Conservation (phyloP, 2,888 invertebrate species). For the Dorcus hopei region DNA sequence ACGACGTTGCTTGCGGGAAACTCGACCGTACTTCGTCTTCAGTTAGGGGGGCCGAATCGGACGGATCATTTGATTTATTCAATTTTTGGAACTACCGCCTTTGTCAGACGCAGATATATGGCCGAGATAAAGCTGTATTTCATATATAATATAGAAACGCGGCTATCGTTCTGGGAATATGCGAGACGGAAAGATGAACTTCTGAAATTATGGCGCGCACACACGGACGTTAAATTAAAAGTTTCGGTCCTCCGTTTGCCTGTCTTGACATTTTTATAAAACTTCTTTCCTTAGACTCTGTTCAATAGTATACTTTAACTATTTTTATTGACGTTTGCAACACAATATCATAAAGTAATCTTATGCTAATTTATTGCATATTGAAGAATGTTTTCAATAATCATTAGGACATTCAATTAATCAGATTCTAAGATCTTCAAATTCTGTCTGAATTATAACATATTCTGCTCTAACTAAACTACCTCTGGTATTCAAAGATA, state of each 20-base stretch:
- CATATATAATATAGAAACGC: conserved; percentile 16
- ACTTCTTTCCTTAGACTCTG: neutral
- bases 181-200: conserved; percentile 25
- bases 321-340: no score
- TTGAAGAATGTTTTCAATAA: no score
- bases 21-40: neutral
- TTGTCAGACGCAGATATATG: conserved; percentile 40
- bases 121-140: conserved; percentile 39
- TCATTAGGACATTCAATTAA: no score
- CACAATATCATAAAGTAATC: no score
- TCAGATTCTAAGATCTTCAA: no score
- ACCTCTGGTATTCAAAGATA: no score
- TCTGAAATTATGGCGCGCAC: conserved; percentile 27
- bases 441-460: no score
- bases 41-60: neutral
- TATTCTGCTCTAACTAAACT: no score
- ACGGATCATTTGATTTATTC: conserved; percentile 40
- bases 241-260: conserved; percentile 12
- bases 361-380: no score
- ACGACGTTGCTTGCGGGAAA: neutral
- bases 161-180: conserved; percentile 20
- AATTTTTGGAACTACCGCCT: conserved; percentile 40
- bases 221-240: conserved; percentile 29
- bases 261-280: neutral
- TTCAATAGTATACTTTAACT: no score